phyloP scores from a whole-genome alignment of 2,797 vertebrate species.

The Kryptolebias ocellatus region DNA sequence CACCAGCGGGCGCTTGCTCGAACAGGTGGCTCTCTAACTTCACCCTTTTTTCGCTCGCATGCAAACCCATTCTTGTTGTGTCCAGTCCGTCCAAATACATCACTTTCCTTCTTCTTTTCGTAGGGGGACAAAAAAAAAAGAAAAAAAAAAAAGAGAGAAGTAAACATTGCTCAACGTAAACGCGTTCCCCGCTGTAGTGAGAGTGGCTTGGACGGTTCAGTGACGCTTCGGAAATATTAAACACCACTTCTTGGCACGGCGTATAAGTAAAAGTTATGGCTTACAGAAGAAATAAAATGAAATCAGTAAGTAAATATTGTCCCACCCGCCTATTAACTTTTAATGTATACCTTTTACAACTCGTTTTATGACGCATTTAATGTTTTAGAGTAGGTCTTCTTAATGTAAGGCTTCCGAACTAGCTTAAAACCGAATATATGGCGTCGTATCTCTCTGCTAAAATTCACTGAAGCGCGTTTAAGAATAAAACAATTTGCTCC shows the following conservation, averaged over 20 bases:
- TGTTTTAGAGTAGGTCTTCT: too few species aligned
- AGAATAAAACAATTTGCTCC: neutral
- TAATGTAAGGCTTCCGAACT: too few species aligned
- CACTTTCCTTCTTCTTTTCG: conserved; percentile 51
- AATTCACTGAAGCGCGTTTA: too few species aligned
- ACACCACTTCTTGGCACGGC: too few species aligned
- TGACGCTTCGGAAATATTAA: neutral
- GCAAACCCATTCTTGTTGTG: conserved; percentile 58
- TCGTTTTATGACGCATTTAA: too few species aligned
- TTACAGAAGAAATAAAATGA: too few species aligned
- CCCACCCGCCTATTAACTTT: too few species aligned
- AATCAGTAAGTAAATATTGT: too few species aligned
- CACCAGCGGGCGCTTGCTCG: conserved; percentile 29
- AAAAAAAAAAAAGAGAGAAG: conserved; percentile 44
- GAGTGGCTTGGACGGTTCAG: conserved; percentile 23
- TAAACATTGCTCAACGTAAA: conserved; percentile 37
- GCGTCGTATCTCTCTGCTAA: rapidly evolving
- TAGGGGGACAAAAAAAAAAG: conserved; percentile 13
- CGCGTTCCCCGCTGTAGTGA: neutral
- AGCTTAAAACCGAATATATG: too few species aligned
- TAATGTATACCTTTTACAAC: too few species aligned
- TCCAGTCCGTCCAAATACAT: conserved; percentile 54
- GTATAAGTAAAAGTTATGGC: too few species aligned
- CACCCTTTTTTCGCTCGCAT: conserved; percentile 31
- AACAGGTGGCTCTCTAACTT: conserved; percentile 39